Conservation (phyloP, 2,797 vertebrate genomes). For the Anas flavirostris region DNA sequence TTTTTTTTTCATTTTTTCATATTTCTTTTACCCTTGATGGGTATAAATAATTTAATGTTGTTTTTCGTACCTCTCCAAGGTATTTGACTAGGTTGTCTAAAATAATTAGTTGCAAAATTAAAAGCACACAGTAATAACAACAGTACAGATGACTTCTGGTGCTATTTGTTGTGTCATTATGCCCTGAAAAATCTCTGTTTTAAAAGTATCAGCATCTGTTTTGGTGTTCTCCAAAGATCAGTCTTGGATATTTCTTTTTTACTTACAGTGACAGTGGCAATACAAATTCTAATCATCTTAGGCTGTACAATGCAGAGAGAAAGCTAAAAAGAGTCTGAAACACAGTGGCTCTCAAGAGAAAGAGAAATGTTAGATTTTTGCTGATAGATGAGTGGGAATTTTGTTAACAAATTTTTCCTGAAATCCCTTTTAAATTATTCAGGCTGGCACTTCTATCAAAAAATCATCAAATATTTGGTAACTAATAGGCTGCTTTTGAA, state of each 20-base stretch:
- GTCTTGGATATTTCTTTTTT: constrained; percentile 8
- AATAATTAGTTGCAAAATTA: constrained; percentile 39
- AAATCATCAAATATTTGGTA: background rate
- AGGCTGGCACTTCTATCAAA: background rate
- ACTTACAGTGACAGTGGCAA: background rate
- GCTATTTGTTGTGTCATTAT: constrained; percentile 1
- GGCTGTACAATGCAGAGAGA: background rate
- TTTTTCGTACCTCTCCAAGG: background rate
- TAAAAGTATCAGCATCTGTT: background rate
- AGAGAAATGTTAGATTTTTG: background rate
- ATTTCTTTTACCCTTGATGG: background rate
- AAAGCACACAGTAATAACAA: background rate
- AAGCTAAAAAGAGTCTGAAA: background rate
- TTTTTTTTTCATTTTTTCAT: background rate
- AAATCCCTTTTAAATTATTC: constrained; percentile 1
- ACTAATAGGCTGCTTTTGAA: background rate
- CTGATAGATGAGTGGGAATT: background rate
- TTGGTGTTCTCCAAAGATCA: constrained; percentile 4
- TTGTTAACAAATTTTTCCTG: background rate
- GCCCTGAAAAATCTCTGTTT: constrained; percentile 10
- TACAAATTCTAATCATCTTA: background rate
- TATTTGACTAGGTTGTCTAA: constrained; percentile 17
- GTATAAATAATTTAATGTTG: background rate
- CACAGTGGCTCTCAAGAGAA: background rate
- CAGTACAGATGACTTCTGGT: background rate